Evolutionary conservation across 2,888 invertebrate genomes (phyloP).

Genomic region (Polydrusus tereticollis): DNA sequence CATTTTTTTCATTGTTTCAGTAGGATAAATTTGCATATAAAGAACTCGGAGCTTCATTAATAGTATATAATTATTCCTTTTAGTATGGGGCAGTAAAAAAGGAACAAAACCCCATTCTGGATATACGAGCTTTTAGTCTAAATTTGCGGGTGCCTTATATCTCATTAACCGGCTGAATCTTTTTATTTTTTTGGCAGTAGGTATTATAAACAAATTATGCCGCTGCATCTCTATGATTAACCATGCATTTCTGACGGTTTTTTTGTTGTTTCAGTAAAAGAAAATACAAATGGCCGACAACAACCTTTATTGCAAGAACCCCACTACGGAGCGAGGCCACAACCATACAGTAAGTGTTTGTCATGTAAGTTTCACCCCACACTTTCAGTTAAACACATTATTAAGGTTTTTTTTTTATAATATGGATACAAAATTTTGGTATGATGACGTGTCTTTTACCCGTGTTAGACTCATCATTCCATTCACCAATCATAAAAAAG

Average conservation of each 20-base stretch:
- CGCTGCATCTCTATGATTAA: background rate
- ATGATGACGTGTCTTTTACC: too few species aligned
- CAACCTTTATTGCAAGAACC: constrained; percentile 91
- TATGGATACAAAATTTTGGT: too few species aligned
- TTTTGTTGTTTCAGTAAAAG: constrained; percentile 65
- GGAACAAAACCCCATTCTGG: background rate
- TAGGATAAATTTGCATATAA: too few species aligned
- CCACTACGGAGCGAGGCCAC: constrained; percentile 88
- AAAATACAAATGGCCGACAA: constrained; percentile 72
- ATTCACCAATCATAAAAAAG: too few species aligned
- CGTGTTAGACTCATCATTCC: too few species aligned
- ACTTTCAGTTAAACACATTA: too few species aligned
- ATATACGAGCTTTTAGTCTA: background rate
- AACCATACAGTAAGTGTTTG: constrained; percentile 86
- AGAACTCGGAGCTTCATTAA: too few species aligned
- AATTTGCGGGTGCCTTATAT: background rate
- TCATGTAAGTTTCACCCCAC: background rate
- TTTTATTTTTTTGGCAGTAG: background rate
- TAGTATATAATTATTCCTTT: background rate
- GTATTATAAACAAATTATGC: too few species aligned
- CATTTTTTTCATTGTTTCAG: too few species aligned
- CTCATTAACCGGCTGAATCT: background rate
- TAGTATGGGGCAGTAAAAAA: background rate
- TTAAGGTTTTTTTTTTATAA: too few species aligned
- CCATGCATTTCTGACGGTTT: too few species aligned